Percentiles rank a stretch among this genome's conserved stretches.
Conservation (phyloP, 2,888 invertebrate species). For the Pherbina coryleti region DNA sequence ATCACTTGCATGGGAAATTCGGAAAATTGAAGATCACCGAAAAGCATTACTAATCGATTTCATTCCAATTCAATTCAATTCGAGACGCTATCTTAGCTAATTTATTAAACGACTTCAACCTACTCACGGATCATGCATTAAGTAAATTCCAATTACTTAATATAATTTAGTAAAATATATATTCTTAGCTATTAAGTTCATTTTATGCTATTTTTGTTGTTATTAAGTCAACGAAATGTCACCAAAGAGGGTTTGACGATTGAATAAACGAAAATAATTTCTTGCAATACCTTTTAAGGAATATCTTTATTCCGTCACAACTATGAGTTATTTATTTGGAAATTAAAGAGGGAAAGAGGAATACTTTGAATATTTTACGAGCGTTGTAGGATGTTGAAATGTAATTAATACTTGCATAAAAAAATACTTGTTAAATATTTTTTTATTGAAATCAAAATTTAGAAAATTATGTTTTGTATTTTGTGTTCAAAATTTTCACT, state of each 20-base stretch:
- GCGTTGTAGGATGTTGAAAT: too few species aligned
- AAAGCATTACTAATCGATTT: slow-evolving; percentile 66
- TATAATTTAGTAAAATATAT: slow-evolving; percentile 8
- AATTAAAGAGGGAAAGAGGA: too few species aligned
- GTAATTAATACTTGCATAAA: too few species aligned
- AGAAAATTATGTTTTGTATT: too few species aligned
- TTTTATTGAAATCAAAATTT: too few species aligned
- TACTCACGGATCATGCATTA: background rate
- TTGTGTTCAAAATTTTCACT: too few species aligned
- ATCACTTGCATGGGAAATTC: slow-evolving; percentile 64
- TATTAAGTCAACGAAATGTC: slow-evolving; percentile 54
- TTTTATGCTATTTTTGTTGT: background rate
- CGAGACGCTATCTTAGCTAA: slow-evolving; percentile 54
- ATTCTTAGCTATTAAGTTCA: background rate
- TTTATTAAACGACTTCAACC: slow-evolving; percentile 53
- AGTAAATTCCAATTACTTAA: background rate
- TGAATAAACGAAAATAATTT: background rate
- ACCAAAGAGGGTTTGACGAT: background rate
- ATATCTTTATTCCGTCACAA: too few species aligned
- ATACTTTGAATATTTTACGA: too few species aligned
- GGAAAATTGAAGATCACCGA: slow-evolving; percentile 66
- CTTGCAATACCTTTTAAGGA: background rate
- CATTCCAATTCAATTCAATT: slow-evolving; percentile 45
- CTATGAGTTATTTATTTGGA: too few species aligned
- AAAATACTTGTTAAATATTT: too few species aligned